phyloP scores from a whole-genome alignment of 2,797 vertebrate genomes.

The Lates japonicus region DNA sequence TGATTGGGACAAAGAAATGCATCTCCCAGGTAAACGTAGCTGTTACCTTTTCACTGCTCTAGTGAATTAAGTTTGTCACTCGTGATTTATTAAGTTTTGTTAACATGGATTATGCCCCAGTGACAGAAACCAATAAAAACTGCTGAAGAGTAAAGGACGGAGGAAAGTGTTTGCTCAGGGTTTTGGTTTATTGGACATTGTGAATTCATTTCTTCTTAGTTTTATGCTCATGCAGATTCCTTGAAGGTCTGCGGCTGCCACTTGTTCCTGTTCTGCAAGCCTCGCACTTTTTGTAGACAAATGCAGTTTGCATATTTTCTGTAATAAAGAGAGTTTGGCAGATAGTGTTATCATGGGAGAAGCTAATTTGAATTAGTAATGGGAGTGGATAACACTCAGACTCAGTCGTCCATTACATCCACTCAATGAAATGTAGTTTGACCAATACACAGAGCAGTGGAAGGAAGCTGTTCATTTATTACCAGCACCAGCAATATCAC shows the following conservation, averaged over 20 bases:
- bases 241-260: conserved; percentile 30
- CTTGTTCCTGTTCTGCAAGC: conserved; percentile 42
- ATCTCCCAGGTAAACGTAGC: neutral
- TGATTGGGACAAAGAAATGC: neutral
- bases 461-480: conserved; percentile 4
- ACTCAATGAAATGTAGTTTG: conserved; percentile 9
- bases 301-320: conserved; percentile 40
- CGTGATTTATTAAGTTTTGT: neutral
- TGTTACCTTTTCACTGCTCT: neutral
- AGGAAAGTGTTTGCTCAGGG: conserved; percentile 35
- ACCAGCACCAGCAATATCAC: no score
- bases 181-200: conserved; percentile 30
- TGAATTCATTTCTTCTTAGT: neutral
- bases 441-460: conserved; percentile 7
- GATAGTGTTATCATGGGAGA: conserved; percentile 48
- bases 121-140: conserved; percentile 15
- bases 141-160: conserved; percentile 5
- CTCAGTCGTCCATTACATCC: conserved; percentile 30
- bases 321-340: conserved; percentile 46
- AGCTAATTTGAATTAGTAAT: conserved; percentile 44
- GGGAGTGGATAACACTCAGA: conserved; percentile 28
- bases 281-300: conserved; percentile 45
- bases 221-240: conserved; percentile 30
- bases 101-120: neutral
- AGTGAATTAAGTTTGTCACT: neutral